Conservation (phyloP, 2,113 vertebrate species). For the Dendrocopos noguchii region DNA sequence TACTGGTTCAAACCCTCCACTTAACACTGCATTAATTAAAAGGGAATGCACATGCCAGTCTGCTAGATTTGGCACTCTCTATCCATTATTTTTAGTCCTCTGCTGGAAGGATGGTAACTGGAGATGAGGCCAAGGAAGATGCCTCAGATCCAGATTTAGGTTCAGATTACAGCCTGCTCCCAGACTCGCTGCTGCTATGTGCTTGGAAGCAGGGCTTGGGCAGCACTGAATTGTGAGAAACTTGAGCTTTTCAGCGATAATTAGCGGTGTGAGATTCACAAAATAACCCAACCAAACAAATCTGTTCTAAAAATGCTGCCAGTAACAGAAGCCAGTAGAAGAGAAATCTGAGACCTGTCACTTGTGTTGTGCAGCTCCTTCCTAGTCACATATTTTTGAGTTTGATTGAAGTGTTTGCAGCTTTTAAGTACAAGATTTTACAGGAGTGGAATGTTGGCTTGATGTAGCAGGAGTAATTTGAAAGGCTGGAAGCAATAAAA, state of each 20-base stretch:
- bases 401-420: background rate
- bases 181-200: fast-evolving
- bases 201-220: background rate
- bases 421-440: background rate
- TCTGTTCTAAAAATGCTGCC: background rate
- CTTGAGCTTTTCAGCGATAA: background rate
- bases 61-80: background rate
- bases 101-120: background rate
- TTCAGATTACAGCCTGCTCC: background rate
- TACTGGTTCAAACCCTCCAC: background rate
- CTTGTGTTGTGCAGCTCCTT: background rate
- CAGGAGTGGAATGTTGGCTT: background rate
- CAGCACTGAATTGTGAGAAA: background rate
- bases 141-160: background rate
- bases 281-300: background rate
- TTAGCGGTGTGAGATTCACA: background rate
- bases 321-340: background rate
- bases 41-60: background rate
- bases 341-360: background rate
- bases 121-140: background rate
- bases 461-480: background rate
- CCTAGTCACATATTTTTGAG: background rate
- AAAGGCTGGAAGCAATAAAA: background rate
- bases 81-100: background rate
- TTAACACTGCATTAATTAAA: background rate